Evolutionary conservation across 2,797 vertebrate species (phyloP), one percentile per base, ranked within the genome.

Genomic region (Clarias fuscus): DNA sequence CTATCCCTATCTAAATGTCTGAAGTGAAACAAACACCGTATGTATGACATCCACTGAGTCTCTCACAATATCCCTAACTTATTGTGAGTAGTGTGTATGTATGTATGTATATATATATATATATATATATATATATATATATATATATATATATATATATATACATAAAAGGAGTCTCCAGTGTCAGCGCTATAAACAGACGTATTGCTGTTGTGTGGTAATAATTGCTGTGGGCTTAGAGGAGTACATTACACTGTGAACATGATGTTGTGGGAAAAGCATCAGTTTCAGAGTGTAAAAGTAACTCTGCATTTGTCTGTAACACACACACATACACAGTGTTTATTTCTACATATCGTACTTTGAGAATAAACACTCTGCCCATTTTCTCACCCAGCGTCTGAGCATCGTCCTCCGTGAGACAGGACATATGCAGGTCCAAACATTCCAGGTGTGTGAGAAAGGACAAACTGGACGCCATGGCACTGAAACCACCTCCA

Each of bases 361-460:
- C 7, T 33, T 3, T 24, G 27, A 33, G 22, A 58, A 20, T 59
- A n/a, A 18, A 64, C 4, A 72, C 4, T 58, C 5, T 1, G 18
- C 2, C 18, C 2, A 4, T 53, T 17, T 71, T 48, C 78, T 95
- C 92, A 97, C 97, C 94, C 88, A 98, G 92, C 27, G 93, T 90
- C 0, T 89, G 86, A 90, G 96, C 79, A 64, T 99, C 96, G 0
- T 90, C 86, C 70, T 85, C 93, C 11, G 93, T 95, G 43, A 98
- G 89, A 2, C 92, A 93, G 91, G 97, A 97, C 77, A 94, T 93
- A 90, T 97, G 97, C 33, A 98, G 93, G 92, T 97, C 95, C 2
- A 98, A 93, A 87, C 92, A 92, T 92, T 96, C 90, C 2, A 98
- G 95, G 43, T 94, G 93, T 85, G 91, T 92, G 87, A 97, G 88